Percentiles rank a stretch among this genome's conserved stretches.
phyloP scores from a whole-genome alignment of 2,888 invertebrate genomes.

The Allolobophora icterica region DNA sequence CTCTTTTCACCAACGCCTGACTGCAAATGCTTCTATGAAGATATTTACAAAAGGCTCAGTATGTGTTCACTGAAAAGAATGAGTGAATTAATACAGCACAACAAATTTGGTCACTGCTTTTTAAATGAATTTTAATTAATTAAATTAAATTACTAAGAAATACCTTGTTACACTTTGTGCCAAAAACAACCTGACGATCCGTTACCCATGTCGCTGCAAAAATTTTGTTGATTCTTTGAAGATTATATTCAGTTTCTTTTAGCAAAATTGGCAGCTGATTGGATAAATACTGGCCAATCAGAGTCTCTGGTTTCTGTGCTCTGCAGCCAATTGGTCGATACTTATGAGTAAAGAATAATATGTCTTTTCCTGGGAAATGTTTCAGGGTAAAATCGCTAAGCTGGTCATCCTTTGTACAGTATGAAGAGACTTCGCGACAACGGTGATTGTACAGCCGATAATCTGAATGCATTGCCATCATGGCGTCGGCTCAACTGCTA shows the following conservation, averaged over 20 bases:
- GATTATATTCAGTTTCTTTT: constrained; percentile 54
- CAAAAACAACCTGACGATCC: constrained; percentile 91
- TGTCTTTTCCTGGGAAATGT: constrained; percentile 21
- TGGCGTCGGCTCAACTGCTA: neutral
- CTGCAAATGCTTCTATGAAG: no score
- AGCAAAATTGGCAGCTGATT: constrained; percentile 57
- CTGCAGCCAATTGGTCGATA: constrained; percentile 28
- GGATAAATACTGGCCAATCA: constrained; percentile 53
- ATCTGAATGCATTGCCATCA: constrained; percentile 14
- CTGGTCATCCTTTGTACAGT: neutral
- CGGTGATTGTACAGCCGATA: neutral
- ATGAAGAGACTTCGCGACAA: neutral
- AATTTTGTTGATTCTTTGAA: constrained; percentile 66
- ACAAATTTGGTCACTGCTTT: neutral
- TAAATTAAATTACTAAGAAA: neutral
- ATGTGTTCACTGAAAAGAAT: neutral
- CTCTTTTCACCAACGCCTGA: neutral
- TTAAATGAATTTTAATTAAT: neutral
- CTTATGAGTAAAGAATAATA: constrained; percentile 14
- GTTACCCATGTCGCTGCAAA: constrained; percentile 96
- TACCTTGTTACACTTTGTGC: constrained; percentile 95
- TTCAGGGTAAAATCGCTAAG: neutral
- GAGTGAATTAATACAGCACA: neutral
- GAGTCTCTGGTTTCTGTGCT: neutral
- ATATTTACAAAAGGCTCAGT: neutral